Evolutionary conservation across 2,888 invertebrate species (phyloP).

Genomic region (Caenorhabditis parvicauda): DNA sequence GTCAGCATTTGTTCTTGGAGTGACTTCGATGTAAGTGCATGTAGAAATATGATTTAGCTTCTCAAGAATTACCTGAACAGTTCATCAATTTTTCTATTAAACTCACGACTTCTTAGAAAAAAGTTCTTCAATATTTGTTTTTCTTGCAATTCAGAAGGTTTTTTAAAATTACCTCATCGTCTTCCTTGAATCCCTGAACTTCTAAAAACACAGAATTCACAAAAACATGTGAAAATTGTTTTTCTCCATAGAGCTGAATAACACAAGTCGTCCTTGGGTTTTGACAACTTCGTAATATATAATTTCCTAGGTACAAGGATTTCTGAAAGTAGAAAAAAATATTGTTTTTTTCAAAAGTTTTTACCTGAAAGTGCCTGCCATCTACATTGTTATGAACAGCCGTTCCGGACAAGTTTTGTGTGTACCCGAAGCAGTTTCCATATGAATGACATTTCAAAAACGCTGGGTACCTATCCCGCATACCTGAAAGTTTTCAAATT

Average conservation of each 20-base stretch:
- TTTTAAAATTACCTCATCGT: no score
- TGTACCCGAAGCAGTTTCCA: conserved; percentile 37
- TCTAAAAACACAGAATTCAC: conserved; percentile 37
- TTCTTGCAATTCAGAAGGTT: no score
- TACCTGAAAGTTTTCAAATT: background rate
- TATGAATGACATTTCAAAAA: conserved; percentile 35
- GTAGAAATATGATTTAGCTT: conserved; percentile 23
- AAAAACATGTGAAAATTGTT: conserved; percentile 37
- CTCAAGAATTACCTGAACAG: conserved; percentile 39
- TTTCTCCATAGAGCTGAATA: conserved; percentile 31
- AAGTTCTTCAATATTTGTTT: no score
- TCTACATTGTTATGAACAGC: no score
- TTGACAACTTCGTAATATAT: conserved; percentile 32
- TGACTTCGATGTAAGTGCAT: conserved; percentile 36
- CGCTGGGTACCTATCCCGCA: conserved; percentile 30
- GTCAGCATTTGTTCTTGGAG: conserved; percentile 35
- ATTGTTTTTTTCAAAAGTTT: no score
- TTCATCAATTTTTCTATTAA: no score
- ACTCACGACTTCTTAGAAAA: no score
- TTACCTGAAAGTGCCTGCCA: no score
- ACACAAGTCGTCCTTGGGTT: conserved; percentile 24
- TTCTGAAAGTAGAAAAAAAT: no score
- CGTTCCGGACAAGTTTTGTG: conserved; percentile 19
- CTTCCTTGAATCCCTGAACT: conserved; percentile 36
- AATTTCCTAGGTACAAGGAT: conserved; percentile 34